Base-by-base conservation (phyloP, 2,888 invertebrate species). In the Cybosia mesomella region DNA sequence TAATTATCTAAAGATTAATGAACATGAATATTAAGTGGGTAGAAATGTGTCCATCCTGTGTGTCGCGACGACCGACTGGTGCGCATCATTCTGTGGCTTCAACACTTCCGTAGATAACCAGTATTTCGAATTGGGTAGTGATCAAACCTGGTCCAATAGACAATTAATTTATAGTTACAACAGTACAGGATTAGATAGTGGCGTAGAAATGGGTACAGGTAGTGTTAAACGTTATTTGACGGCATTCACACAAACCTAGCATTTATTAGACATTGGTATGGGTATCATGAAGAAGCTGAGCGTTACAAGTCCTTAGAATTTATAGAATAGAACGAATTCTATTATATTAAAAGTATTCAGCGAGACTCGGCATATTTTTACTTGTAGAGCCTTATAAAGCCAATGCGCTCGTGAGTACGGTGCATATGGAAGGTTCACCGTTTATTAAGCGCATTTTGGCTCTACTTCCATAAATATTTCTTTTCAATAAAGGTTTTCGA, bases 1-100 rank as follows among this genome's bases (percentile, higher is more conserved):
- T 81, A 77, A 80, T 83, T 79, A 70, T 73, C 83, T 81, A 81
- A 78, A 69, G 75, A 72, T 80, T n/a, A 83, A 81, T 73, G 74
- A 72, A 75, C 77, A 70, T 67, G 74, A 73, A 73, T 75, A 66
- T 72, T 67, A 68, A 58, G 64, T 58, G 58, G 57, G 57, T 57
- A 57, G 86, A 83, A 85, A 54, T 63, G 54, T 63, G 63, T 54
- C 59, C 49, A 43, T 28, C 43, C 13, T 22, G 55, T 21, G 18
- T 61, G 49, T 49, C 18, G 18, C 36, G 36, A 36, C 36, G 36
- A 36, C 28, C 28, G 57, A 74, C 60, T 24, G 66, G 36, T 58
- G 66, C 34, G 62, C 58, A 71, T 62, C 57, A 71, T 49, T n/a
- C 49, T 49, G 49, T 3, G 49, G 49, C n/a, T 15, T n/a, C 43